phyloP scores from a whole-genome alignment of 2,888 invertebrate genomes.

The Drosophila koepferae region DNA sequence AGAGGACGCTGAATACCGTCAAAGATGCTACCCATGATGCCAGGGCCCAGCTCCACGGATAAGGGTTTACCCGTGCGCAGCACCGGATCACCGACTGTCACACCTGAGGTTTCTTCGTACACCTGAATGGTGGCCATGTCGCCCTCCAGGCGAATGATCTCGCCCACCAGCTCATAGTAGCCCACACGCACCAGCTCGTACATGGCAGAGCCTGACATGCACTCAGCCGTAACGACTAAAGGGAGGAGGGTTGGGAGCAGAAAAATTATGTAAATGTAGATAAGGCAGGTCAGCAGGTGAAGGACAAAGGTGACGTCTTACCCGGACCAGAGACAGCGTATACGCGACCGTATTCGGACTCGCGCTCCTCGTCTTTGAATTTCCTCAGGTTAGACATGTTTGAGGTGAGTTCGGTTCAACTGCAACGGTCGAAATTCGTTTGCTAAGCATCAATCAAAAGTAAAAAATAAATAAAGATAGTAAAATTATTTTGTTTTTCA shows the following conservation, averaged over 20 bases:
- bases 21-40: slow-evolving; percentile 99
- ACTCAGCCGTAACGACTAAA: slow-evolving; percentile 98
- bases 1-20: slow-evolving; percentile 99
- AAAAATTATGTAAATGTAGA: slow-evolving; percentile 1
- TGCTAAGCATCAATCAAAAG: slow-evolving; percentile 34
- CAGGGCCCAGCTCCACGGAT: slow-evolving; percentile 99
- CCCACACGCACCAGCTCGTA: slow-evolving; percentile 99
- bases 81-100: slow-evolving; percentile 99
- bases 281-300: slow-evolving; percentile 49
- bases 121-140: slow-evolving; percentile 99
- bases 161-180: slow-evolving; percentile 98
- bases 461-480: slow-evolving; percentile 14
- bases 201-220: slow-evolving; percentile 99
- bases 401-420: slow-evolving; percentile 56
- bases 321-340: slow-evolving; percentile 99
- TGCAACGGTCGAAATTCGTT: slow-evolving; percentile 53
- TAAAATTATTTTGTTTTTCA: not conserved
- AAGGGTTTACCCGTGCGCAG: slow-evolving; percentile 98
- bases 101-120: slow-evolving; percentile 98
- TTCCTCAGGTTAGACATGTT: slow-evolving; percentile 79
- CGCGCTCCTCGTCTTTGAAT: slow-evolving; percentile 90
- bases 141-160: slow-evolving; percentile 99
- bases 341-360: slow-evolving; percentile 96
- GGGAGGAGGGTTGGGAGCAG: not conserved
- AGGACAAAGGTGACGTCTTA: slow-evolving; percentile 83